Evolutionary conservation across 2,888 invertebrate species (phyloP), one percentile per base, ranked within the genome.

Genomic region (Palloptera scutellata): DNA sequence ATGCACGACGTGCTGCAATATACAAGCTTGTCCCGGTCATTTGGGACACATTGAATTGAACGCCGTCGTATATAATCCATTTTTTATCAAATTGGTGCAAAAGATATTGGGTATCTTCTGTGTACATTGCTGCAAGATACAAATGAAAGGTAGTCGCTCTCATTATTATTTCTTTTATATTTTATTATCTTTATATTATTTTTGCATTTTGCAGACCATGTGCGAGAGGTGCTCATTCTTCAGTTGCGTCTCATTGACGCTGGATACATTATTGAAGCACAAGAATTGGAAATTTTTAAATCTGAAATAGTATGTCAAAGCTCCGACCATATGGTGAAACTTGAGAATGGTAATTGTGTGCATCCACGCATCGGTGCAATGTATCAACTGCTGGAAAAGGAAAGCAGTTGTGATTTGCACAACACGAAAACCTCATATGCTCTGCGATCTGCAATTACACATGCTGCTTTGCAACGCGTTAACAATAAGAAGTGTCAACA

Each of bases 41-140:
- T 91, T 96, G 84, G 98, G 98, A 0, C 95, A 97, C 81, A 96
- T 99, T 71, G 92, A 93, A 73, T 86, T 99, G 1, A 94, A 95
- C 0, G 85, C 97, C 12, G 91, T 95, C 0, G 93, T 96, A 0
- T 91, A 94, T 67, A 98, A 98, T 87, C 98, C 98, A 0, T 80
- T 98, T 58, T 95, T 96, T 78, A 91, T 93, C 71, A 91, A 91
- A 78, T 87, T 89, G 42, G 86, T 97, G 17, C 89, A 88, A 65
- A 88, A 87, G 1, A 82, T 95, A 10, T 86, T 95, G 61, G 88
- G 89, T 71, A 86, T 91, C 1, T 88, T 89, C 19, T 96, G 96
- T 78, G 82, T 92, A 6, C 86, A 87, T 62, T 96, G 96, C 80
- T 89, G 86, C 73, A 88, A 86, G 75, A 84, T 94, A 11, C 92